A percentile compares a stretch with the other conserved stretches of the same genome.
Conservation (phyloP, 2,113 vertebrate species). For the Thamnaconus septentrionalis region DNA sequence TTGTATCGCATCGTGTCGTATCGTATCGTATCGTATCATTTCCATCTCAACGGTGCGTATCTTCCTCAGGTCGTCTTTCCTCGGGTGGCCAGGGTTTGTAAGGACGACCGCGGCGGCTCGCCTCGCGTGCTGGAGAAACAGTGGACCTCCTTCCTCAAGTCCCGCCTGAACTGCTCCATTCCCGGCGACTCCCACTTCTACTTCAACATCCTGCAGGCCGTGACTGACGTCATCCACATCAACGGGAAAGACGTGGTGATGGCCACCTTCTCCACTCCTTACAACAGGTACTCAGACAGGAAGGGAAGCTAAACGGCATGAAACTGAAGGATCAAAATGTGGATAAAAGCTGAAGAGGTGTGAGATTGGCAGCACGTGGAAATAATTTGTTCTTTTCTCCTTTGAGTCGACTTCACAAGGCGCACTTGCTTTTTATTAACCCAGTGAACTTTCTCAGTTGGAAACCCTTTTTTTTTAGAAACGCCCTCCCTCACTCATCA, state of each 20-base stretch:
- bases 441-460: conserved; percentile 33
- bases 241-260: conserved; percentile 90
- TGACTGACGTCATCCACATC: conserved; percentile 91
- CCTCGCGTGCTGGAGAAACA: conserved; percentile 97
- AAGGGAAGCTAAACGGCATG: background rate
- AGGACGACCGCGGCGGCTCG: conserved; percentile 95
- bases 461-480: conserved; percentile 15
- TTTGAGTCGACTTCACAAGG: too few species aligned
- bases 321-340: background rate
- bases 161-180: conserved; percentile 96
- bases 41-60: background rate
- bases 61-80: conserved; percentile 90
- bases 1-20: too few species aligned
- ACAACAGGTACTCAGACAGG: conserved; percentile 86
- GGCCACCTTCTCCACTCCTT: conserved; percentile 97
- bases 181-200: conserved; percentile 98
- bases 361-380: too few species aligned
- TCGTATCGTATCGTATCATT: too few species aligned
- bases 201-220: conserved; percentile 97
- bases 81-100: conserved; percentile 94
- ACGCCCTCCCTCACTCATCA: background rate
- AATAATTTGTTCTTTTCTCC: too few species aligned
- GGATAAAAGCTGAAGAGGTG: too few species aligned
- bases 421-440: conserved; percentile 13
- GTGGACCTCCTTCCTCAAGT: conserved; percentile 98